A percentile compares a stretch with the other conserved stretches of the same genome.
Conservation (phyloP, 1,140 invertebrate genomes). For the Drosophila suzukii region DNA sequence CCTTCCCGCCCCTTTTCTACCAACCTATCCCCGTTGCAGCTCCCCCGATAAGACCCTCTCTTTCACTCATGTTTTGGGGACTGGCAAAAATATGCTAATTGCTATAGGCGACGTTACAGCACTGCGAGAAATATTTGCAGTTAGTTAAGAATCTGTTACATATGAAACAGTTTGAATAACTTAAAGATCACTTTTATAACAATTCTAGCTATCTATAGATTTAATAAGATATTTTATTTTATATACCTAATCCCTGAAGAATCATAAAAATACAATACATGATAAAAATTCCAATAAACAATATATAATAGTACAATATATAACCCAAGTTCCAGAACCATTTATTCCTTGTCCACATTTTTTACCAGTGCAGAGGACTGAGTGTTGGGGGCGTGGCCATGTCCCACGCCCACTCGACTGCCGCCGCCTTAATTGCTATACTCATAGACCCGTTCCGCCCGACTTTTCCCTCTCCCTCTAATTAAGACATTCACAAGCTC, state of each 20-base stretch:
- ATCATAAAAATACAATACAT: no score
- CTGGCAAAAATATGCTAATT: constrained; percentile 38
- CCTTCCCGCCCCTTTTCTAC: not conserved
- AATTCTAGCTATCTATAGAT: no score
- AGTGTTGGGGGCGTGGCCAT: constrained; percentile 3
- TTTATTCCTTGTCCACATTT: not conserved
- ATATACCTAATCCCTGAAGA: no score
- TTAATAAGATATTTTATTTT: no score
- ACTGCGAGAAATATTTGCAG: not conserved
- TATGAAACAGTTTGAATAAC: no score
- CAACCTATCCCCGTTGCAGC: not conserved
- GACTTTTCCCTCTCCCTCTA: constrained; percentile 42
- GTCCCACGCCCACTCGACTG: constrained; percentile 36
- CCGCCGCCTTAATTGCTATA: constrained; percentile 76
- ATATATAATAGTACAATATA: no score
- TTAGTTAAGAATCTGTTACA: not conserved
- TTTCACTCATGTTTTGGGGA: constrained; percentile 24
- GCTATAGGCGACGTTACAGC: constrained; percentile 19
- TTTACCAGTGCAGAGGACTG: not conserved
- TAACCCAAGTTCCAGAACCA: not conserved
- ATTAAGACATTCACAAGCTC: constrained; percentile 78
- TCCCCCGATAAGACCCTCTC: not conserved
- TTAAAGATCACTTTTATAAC: no score
- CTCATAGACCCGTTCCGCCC: constrained; percentile 48
- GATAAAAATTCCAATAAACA: no score